Evolutionary conservation across 2,888 invertebrate genomes (phyloP), one percentile per base, ranked within the genome.

Genomic region (Trichogramma evanescens): DNA sequence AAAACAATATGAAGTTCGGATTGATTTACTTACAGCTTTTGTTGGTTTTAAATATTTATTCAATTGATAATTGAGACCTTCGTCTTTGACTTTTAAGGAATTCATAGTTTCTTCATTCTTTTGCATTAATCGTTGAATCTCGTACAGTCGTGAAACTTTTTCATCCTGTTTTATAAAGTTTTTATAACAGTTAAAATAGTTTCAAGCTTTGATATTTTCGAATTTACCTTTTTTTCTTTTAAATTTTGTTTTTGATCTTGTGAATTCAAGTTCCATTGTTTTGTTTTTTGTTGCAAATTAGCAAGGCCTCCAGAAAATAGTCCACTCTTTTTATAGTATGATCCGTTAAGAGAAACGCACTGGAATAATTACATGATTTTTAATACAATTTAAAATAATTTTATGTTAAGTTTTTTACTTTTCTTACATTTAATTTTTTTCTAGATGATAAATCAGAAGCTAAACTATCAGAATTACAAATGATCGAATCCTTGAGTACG

Each of bases 211-310:
- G 53, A 50, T 9, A 10, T 4, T 54, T 60, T 84, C 71, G 80
- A 80, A 53, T 84, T 84, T 73, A 87, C 82, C 70, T 85, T 84
- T 38, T 82, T 78, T 67, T 85, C 82, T 57, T 59, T 54, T n/a
- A 59, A 7, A 10, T 44, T 7, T 50, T 54, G 44, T 10, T 55
- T 48, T 56, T 57, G 50, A 41, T 57, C 49, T 39, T 57, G 26
- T 26, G 26, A 26, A 26, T 26, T 26, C 26, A 26, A 26, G 13
- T 41, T 56, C 66, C 64, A 66, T 6, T 54, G 6, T 41, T 52
- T 44, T 40, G 64, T 60, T 51, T 62, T 63, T 46, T 53, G 3
- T 42, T 54, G 41, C 13, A 67, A 54, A 52, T 56, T 13, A 10
- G 44, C n/a, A n/a, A 63, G 43, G 7, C 66, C 66, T 26, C 66